Base-by-base conservation (phyloP, 23 tunicate species). In the Botrylloides violaceus region DNA sequence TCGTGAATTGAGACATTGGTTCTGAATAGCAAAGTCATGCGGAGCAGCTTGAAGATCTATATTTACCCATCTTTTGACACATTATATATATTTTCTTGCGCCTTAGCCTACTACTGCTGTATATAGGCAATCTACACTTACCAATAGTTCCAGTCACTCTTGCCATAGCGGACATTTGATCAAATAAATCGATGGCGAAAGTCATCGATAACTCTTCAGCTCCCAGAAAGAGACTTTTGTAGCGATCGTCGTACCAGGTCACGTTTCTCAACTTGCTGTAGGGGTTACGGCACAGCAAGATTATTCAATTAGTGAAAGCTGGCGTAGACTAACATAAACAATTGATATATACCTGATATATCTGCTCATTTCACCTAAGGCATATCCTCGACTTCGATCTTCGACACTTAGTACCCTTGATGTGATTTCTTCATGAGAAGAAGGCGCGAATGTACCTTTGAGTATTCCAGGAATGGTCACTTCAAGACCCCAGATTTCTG, bases 341-440 rank as follows among this genome's bases (percentile, higher is more conserved):
- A n/a, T n/a, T n/a, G n/a, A n/a, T n/a, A n/a, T n/a, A 60, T n/a
- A 64, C 70, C 39, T 64, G 18, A 31, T 64, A 64, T 64, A 64
- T 28, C 70, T 38, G 2, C 38, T 64, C 70, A 64, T 64, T 2
- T 38, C n/a, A 27, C 39, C 1, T 7, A 28, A 31, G n/a, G 38
- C 28, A 28, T 2, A 31, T 30, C 70, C 70, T 5, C 0, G 28
- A 64, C 70, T 27, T 24, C 9, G 0, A 7, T 32, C 70, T 0
- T 7, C n/a, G 12, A 23, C 7, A 9, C 36, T 64, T 39, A n/a
- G 12, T 6, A 32, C 5, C 33, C 62, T 28, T 58, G 24, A 4
- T 4, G 9, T 9, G 24, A 23, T 29, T 23, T 19, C 9, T 2
- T 68, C 56, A 43, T 68, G 58, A 36, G 74, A 68, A 5, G 58